Evolutionary conservation across 2,113 vertebrate genomes (phyloP).

Genomic region (Otolemur garnettii): DNA sequence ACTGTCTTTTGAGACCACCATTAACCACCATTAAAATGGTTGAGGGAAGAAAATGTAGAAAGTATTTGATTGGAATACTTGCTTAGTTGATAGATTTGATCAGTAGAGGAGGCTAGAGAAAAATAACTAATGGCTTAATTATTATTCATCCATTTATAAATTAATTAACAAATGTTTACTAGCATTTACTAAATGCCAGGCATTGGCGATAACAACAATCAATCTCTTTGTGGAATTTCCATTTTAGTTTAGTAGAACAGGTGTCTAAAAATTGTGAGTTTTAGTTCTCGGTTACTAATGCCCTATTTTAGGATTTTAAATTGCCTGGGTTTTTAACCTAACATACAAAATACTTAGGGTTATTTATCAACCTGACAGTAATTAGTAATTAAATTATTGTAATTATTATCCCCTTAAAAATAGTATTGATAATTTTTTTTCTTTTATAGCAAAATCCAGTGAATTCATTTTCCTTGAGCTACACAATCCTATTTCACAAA

Average conservation of each 20-base stretch:
- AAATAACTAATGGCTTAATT: conserved; percentile 40
- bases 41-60: conserved; percentile 40
- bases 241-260: background rate
- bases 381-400: conserved; percentile 61
- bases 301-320: conserved; percentile 15
- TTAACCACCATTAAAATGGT: conserved; percentile 15
- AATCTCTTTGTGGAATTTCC: background rate
- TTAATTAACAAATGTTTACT: conserved; percentile 31
- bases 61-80: conserved; percentile 11
- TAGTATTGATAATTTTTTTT: conserved; percentile 51
- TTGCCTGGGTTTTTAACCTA: conserved; percentile 48
- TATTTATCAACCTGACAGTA: conserved; percentile 28
- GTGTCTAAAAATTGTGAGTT: conserved; percentile 36
- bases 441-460: conserved; percentile 84
- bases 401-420: conserved; percentile 59
- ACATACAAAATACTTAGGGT: conserved; percentile 44
- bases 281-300: background rate
- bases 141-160: background rate
- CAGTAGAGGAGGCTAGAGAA: conserved; percentile 15
- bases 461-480: conserved; percentile 90
- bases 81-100: conserved; percentile 45
- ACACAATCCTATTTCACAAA: conserved; percentile 79
- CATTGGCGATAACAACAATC: background rate
- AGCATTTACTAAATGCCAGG: background rate
- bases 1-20: conserved; percentile 28